phyloP scores from a whole-genome alignment of 2,888 invertebrate genomes.

The Dorcus parallelipipedus region DNA sequence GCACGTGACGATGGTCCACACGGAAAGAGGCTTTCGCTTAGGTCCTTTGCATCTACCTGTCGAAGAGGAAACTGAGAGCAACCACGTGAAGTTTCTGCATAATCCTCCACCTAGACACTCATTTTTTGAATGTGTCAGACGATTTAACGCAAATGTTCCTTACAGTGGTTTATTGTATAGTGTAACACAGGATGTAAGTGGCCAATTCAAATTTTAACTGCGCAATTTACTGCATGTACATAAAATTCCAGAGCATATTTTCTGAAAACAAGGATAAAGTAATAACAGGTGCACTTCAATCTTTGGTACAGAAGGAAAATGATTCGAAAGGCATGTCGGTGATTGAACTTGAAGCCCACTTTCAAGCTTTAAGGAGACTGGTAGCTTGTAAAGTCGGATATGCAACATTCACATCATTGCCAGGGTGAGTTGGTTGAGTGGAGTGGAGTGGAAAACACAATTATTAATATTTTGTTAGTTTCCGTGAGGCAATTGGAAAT shows the following conservation, averaged over 20 bases:
- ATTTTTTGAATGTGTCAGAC: constrained; percentile 78
- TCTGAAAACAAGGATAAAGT: constrained; percentile 97
- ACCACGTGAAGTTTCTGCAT: constrained; percentile 77
- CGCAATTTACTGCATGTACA: neutral
- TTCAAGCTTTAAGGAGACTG: constrained; percentile 88
- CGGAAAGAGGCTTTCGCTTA: constrained; percentile 82
- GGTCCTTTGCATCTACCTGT: constrained; percentile 87
- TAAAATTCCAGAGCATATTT: constrained; percentile 78
- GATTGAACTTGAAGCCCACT: constrained; percentile 86
- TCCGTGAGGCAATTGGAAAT: constrained; percentile 91
- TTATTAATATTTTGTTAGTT: constrained; percentile 53
- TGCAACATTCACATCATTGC: constrained; percentile 86
- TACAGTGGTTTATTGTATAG: constrained; percentile 97
- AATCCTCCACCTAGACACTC: constrained; percentile 62
- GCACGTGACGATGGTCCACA: constrained; percentile 83
- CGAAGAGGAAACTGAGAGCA: constrained; percentile 95
- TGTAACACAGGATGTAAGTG: constrained; percentile 89
- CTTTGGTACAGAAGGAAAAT: constrained; percentile 71
- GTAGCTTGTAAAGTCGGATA: constrained; percentile 98
- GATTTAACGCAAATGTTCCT: constrained; percentile 97
- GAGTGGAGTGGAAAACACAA: neutral
- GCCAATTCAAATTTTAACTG: neutral
- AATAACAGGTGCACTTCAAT: constrained; percentile 85
- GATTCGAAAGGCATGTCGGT: constrained; percentile 62
- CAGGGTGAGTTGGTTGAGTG: constrained; percentile 59